A percentile compares a stretch with the other conserved stretches of the same genome.
These are phyloP conservation scores for Odontothrips loti DNA, from an alignment of 2,888 invertebrate species.

Conservation along the genomic window DNA sequence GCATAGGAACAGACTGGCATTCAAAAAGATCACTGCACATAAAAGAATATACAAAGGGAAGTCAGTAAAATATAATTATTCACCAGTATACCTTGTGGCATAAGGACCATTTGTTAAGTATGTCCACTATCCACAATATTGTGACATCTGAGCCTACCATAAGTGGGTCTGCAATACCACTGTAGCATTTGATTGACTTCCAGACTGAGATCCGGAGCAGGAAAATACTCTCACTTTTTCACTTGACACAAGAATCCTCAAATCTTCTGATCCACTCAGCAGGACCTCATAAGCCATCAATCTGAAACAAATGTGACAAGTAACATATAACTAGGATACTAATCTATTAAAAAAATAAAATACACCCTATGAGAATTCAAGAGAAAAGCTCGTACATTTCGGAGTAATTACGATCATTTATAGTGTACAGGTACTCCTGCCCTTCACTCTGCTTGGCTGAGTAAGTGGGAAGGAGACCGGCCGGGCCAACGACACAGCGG, in stretches of 20 bases:
- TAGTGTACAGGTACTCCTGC: constrained; percentile 71
- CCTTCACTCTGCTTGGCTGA: constrained; percentile 71
- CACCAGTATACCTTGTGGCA: constrained; percentile 27
- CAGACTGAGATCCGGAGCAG: constrained; percentile 47
- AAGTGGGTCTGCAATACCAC: constrained; percentile 60
- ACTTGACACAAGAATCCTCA: constrained; percentile 75
- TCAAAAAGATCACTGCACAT: constrained; percentile 58
- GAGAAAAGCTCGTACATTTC: constrained; percentile 54
- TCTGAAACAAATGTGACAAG: constrained; percentile 40
- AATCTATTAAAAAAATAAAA: background rate
- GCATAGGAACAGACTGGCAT: constrained; percentile 57
- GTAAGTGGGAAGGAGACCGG: constrained; percentile 80
- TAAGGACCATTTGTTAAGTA: too few species aligned
- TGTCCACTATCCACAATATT: constrained; percentile 43
- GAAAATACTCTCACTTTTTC: constrained; percentile 68
- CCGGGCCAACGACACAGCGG: constrained; percentile 69
- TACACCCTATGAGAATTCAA: too few species aligned
- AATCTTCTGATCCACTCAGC: constrained; percentile 70
- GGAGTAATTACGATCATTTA: constrained; percentile 64
- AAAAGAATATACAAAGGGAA: constrained; percentile 32
- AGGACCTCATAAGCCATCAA: constrained; percentile 79
- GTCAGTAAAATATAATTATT: constrained; percentile 32
- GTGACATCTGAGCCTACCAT: constrained; percentile 48
- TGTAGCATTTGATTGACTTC: constrained; percentile 48
- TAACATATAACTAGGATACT: constrained; percentile 15